Conservation (phyloP, 2,113 vertebrate genomes). For the Columba livia region DNA sequence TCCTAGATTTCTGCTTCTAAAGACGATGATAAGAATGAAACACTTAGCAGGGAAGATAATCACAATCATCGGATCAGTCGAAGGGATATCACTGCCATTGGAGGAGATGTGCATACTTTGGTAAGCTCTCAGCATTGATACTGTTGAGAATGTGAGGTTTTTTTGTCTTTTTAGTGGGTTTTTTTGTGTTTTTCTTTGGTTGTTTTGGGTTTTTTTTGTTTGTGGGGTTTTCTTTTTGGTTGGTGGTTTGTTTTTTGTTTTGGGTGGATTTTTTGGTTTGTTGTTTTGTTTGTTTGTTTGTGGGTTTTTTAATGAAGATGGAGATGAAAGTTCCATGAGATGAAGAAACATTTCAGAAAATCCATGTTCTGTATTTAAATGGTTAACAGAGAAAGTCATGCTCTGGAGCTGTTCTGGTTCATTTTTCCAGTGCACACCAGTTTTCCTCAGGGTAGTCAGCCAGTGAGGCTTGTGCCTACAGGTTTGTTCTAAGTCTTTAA, state of each 20-base stretch:
- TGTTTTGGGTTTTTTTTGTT: too few relatives aligned
- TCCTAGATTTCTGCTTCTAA: slow-evolving; percentile 68
- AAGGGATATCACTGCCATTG: slow-evolving; percentile 74
- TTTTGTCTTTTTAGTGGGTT: too few relatives aligned
- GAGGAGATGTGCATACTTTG: slow-evolving; percentile 82
- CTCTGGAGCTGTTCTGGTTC: background rate
- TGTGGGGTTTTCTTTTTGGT: too few relatives aligned
- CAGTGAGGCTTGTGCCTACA: background rate
- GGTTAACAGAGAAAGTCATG: background rate
- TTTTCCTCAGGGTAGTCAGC: background rate
- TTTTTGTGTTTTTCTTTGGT: too few relatives aligned
- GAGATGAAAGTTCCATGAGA: background rate
- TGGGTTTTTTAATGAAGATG: background rate
- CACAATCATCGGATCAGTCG: slow-evolving; percentile 72
- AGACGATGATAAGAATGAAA: slow-evolving; percentile 78
- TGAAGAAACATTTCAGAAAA: background rate
- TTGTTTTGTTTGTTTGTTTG: too few relatives aligned
- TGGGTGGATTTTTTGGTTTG: too few relatives aligned
- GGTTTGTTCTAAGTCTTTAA: background rate
- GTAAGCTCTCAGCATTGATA: slow-evolving; percentile 65
- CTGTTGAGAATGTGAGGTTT: too few relatives aligned
- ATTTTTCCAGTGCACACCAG: too few relatives aligned
- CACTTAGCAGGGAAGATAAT: slow-evolving; percentile 65
- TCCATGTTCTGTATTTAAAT: background rate
- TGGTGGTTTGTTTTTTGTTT: too few relatives aligned